A percentile compares a stretch with the other conserved stretches of the same genome.
phyloP scores from a whole-genome alignment of 2,797 vertebrate species.

The Tapera naevia region DNA sequence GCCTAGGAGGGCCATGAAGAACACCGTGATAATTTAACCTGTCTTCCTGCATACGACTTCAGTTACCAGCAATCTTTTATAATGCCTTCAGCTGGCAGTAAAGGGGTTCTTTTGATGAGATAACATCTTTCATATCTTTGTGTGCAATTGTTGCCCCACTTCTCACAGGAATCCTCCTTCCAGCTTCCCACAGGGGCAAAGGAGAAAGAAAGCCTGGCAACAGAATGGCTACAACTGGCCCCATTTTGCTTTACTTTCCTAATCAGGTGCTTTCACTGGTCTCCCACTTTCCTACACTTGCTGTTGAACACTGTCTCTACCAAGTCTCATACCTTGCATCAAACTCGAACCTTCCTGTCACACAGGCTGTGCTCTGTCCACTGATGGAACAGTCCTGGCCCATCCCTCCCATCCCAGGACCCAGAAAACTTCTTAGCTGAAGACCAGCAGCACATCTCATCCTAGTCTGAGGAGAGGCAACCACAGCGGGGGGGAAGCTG shows the following conservation, averaged over 20 bases:
- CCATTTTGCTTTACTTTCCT: not conserved
- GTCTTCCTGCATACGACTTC: not conserved
- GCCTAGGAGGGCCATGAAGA: not conserved
- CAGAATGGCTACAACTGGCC: not conserved
- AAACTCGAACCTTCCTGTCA: too few relatives aligned
- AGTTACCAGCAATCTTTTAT: conserved; percentile 7
- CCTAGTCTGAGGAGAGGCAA: too few relatives aligned
- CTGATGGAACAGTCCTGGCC: too few relatives aligned
- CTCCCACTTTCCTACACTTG: too few relatives aligned
- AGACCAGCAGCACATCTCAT: too few relatives aligned
- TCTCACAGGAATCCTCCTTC: not conserved
- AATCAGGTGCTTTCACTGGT: not conserved
- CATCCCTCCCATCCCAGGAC: too few relatives aligned
- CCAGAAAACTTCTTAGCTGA: too few relatives aligned
- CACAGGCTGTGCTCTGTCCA: too few relatives aligned
- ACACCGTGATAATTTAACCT: conserved; percentile 24
- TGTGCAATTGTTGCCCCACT: not conserved
- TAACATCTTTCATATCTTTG: not conserved
- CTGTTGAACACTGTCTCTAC: too few relatives aligned
- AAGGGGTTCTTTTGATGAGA: not conserved
- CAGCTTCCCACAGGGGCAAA: not conserved
- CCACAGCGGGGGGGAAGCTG: not conserved
- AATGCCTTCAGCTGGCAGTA: not conserved
- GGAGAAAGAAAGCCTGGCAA: not conserved
- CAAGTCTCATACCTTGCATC: too few relatives aligned